Base-by-base conservation (phyloP, 2,797 vertebrate species). In the Podargus strigoides region DNA sequence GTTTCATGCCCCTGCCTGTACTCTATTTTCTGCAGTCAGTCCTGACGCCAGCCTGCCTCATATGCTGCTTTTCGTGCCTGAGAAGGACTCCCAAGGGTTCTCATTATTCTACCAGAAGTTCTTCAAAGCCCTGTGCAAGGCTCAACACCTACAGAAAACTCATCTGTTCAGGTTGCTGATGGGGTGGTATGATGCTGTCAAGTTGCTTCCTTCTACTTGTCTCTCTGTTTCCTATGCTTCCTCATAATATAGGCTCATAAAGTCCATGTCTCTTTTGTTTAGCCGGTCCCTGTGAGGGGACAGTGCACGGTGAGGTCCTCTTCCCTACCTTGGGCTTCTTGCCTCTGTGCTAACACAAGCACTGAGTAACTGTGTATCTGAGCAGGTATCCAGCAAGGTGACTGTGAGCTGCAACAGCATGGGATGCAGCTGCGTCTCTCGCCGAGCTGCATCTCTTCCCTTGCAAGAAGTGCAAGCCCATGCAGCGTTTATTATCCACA, bases 201-300 rank as follows among this genome's bases (percentile, higher is more conserved):
- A 12, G 64, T 49, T 39, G 17, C 12, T 63, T 67, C 16, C 22
- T 59, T 64, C 69, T 68, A 12, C 53, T 73, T 82, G 23, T 60
- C 39, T 67, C 26, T 52, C 26, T 7, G 23, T 64, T 87, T 70
- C 44, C 18, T 59, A 24, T 7, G 2, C 7, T 59, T 16, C 10
- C 11, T 41, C 52, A n/a, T 10, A 52, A 32, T 7, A 30, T 0
- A 64, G 34, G 28, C 18, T 53, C 53, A 23, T 60, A 14, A 46
- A 10, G 1, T 26, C 21, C 12, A 1, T 15, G 20, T 12, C 52
- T 39, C 7, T 0, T 22, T 56, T 69, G 66, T 73, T 66, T 3
- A 56, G 41, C 34, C 3, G 0, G 28, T 41, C n/a, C n/a, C n/a
- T n/a, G n/a, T n/a, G n/a, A n/a, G n/a, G n/a, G n/a, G n/a, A n/a